Evolutionary conservation across 2,113 vertebrate genomes (phyloP).

Genomic region (Micronycteris hirsuta): DNA sequence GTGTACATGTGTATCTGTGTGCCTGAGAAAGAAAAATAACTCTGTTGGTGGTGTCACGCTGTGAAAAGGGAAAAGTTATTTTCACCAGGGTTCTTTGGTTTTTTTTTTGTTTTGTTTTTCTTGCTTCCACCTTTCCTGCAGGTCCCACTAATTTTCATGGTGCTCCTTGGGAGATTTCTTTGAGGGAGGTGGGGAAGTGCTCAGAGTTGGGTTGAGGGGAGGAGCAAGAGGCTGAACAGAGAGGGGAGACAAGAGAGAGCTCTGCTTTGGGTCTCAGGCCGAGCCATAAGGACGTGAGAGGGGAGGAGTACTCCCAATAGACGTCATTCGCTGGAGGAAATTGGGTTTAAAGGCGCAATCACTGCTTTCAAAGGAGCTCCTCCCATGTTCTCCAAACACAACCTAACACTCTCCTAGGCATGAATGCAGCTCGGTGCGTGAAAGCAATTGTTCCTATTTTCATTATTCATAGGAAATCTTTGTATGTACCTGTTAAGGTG

Average conservation of each 20-base stretch:
- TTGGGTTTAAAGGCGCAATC: conserved; percentile 63
- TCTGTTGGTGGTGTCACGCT: neutral
- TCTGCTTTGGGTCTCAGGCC: neutral
- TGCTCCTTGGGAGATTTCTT: neutral
- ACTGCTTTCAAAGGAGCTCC: conserved; percentile 54
- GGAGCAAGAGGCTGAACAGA: neutral
- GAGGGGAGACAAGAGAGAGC: neutral
- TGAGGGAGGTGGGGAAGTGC: neutral
- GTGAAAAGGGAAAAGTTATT: neutral
- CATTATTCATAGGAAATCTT: conserved; percentile 72
- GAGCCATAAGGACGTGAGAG: neutral
- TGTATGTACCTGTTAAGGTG: conserved; percentile 74
- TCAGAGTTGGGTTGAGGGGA: neutral
- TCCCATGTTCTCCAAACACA: conserved; percentile 60
- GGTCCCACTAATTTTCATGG: neutral
- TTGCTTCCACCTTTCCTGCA: neutral
- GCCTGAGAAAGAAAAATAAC: neutral
- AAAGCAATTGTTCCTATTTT: conserved; percentile 73
- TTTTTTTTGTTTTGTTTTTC: no score
- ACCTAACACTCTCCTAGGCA: conserved; percentile 41
- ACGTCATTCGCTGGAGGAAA: conserved; percentile 48
- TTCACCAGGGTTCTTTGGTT: neutral
- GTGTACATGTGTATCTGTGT: no score
- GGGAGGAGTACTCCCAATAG: neutral
- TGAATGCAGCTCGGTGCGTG: conserved; percentile 63